Conservation (phyloP, 1,140 invertebrate species). For the Babylonia areolata region DNA sequence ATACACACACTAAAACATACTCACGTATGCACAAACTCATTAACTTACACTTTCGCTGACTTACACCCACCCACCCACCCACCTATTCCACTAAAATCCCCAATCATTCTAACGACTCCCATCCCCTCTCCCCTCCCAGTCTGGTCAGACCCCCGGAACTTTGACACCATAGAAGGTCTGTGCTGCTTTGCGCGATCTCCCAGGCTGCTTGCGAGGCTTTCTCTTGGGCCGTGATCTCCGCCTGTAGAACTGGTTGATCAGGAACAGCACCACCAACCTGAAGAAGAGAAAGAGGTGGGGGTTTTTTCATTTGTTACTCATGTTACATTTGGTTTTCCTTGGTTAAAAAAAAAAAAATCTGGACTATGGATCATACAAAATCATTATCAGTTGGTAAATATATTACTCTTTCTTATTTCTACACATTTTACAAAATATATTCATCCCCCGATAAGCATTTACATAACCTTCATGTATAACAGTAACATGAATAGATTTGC, state of each 20-base stretch:
- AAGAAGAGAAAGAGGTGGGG: too few relatives aligned
- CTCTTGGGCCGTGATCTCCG: constrained; percentile 58
- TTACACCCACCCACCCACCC: neutral
- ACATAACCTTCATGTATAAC: too few relatives aligned
- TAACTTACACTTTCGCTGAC: neutral
- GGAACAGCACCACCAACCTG: constrained; percentile 62
- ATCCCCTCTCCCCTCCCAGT: neutral
- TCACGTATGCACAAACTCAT: neutral
- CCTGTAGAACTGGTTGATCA: constrained; percentile 69
- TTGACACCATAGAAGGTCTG: constrained; percentile 49
- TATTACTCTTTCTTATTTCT: too few relatives aligned
- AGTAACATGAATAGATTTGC: too few relatives aligned
- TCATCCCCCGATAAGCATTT: too few relatives aligned
- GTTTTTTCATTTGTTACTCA: too few relatives aligned
- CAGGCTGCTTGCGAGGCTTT: constrained; percentile 54
- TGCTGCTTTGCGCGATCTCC: constrained; percentile 45
- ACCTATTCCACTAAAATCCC: too few relatives aligned
- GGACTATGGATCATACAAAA: too few relatives aligned
- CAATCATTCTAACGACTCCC: neutral
- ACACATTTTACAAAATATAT: too few relatives aligned
- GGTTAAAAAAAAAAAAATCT: too few relatives aligned
- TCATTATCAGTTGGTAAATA: too few relatives aligned
- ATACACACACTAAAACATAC: neutral
- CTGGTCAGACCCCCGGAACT: constrained; percentile 61
- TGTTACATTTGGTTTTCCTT: too few relatives aligned